These are phyloP conservation scores for Nineta flava DNA, from an alignment of 2,888 invertebrate genomes.

Conservation along the genomic window DNA sequence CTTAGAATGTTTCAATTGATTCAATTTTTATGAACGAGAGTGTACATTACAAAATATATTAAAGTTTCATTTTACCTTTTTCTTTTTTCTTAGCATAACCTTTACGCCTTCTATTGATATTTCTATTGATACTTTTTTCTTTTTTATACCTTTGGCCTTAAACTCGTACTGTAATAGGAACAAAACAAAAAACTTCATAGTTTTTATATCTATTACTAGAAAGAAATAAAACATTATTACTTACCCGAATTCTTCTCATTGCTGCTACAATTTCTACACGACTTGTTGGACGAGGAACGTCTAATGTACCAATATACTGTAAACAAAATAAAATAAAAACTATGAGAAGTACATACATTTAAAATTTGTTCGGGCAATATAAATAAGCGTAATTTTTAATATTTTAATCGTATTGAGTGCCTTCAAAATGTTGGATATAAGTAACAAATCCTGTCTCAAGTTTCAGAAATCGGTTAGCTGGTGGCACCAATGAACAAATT, in stretches of 20 bases:
- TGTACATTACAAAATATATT: neutral
- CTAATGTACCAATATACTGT: conserved; percentile 97
- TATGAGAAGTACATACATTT: neutral
- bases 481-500: too few relatives aligned
- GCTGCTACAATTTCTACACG: conserved; percentile 97
- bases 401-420: neutral
- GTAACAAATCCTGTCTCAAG: too few relatives aligned
- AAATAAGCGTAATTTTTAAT: neutral
- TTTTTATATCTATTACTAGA: neutral
- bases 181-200: conserved; percentile 7
- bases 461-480: too few relatives aligned
- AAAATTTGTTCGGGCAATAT: neutral
- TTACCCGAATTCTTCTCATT: conserved; percentile 94
- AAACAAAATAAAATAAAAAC: conserved; percentile 32
- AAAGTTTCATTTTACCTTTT: conserved; percentile 31
- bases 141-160: conserved; percentile 94
- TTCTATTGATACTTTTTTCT: conserved; percentile 89
- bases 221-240: conserved; percentile 21
- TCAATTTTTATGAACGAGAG: too few relatives aligned
- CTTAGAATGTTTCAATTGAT: too few relatives aligned
- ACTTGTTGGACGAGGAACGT: conserved; percentile 90
- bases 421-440: too few relatives aligned
- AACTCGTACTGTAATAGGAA: conserved; percentile 80
- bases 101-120: conserved; percentile 92
- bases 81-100: conserved; percentile 72